Percentiles rank a stretch among this genome's conserved stretches.
These are phyloP conservation scores for Anarrhichthys ocellatus DNA, from an alignment of 2,113 vertebrate genomes.

Conservation along the genomic window DNA sequence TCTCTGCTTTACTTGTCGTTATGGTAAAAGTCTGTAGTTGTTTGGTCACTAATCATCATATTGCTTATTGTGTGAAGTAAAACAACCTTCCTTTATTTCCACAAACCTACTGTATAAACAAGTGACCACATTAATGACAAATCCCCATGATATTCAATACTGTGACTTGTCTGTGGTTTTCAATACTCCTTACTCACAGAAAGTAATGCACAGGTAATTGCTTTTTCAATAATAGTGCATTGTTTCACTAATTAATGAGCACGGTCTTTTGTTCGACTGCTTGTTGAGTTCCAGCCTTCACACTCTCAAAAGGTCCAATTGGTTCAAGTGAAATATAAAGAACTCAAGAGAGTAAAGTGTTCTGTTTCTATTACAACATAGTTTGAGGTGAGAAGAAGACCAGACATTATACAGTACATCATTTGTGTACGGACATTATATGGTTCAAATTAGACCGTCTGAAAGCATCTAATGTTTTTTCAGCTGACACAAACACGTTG, in stretches of 20 bases:
- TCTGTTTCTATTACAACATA: neutral
- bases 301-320: neutral
- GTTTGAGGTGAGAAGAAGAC: neutral
- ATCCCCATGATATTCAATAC: slow-evolving; percentile 7
- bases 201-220: slow-evolving; percentile 37
- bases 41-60: neutral
- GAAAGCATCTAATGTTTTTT: neutral
- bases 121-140: slow-evolving; percentile 27
- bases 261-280: slow-evolving; percentile 30
- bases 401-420: neutral
- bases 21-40: neutral
- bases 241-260: slow-evolving; percentile 48
- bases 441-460: neutral
- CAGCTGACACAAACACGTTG: neutral
- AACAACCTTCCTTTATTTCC: slow-evolving; percentile 1
- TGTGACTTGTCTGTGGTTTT: slow-evolving; percentile 10
- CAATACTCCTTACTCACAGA: slow-evolving; percentile 27
- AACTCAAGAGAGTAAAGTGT: neutral
- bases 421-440: neutral
- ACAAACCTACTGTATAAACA: neutral
- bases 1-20: neutral
- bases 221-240: slow-evolving; percentile 23
- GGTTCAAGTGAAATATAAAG: neutral
- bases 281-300: slow-evolving; percentile 2
- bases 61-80: neutral